These are phyloP conservation scores for Blennius ocellaris DNA, from an alignment of 2,113 vertebrate genomes.

Conservation along the genomic window DNA sequence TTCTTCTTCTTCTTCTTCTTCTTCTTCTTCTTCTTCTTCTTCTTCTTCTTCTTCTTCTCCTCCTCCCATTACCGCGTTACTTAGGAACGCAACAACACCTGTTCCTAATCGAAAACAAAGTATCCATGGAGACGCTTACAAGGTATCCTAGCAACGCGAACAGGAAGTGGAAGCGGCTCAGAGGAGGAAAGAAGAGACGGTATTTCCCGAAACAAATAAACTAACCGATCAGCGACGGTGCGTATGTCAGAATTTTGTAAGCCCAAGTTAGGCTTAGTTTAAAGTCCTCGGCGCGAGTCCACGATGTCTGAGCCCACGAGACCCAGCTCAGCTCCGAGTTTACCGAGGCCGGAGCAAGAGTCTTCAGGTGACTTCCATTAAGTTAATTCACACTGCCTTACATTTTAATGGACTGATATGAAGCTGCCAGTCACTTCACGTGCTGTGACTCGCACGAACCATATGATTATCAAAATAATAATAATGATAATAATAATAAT, in stretches of 20 bases:
- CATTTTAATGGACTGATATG: no score
- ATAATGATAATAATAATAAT: no score
- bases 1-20: no score
- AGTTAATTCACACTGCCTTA: background rate
- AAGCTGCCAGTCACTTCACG: no score
- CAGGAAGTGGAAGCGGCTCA: constrained; percentile 39
- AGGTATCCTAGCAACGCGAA: constrained; percentile 38
- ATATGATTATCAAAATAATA: no score
- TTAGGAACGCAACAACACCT: no score
- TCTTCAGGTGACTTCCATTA: constrained; percentile 39
- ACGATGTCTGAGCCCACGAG: constrained; percentile 49
- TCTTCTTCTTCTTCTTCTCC: no score
- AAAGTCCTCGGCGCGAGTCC: background rate
- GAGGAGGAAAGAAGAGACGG: background rate
- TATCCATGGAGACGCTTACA: no score
- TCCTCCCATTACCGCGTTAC: no score
- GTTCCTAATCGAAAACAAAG: no score
- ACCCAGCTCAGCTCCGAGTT: constrained; percentile 38
- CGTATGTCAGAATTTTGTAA: background rate
- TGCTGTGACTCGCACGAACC: no score
- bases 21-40: no score
- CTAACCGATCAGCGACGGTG: background rate
- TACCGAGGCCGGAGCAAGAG: constrained; percentile 25
- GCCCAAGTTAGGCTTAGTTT: background rate
- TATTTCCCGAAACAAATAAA: background rate